Conservation (phyloP, 2,113 vertebrate genomes). For the Danio rerio region DNA sequence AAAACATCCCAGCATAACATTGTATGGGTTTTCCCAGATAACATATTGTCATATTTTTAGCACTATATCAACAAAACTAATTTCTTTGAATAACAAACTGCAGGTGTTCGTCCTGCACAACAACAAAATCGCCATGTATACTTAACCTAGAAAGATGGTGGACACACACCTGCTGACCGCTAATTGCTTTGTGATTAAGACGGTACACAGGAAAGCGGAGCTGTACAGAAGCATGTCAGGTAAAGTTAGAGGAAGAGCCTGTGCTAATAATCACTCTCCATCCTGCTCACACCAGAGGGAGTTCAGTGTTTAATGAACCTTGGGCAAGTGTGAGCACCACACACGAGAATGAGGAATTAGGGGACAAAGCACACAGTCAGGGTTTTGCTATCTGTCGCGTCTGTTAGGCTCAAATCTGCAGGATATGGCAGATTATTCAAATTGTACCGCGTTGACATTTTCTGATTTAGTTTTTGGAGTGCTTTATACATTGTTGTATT, state of each 20-base stretch:
- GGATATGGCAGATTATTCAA: conserved; percentile 10
- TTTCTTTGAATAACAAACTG: background rate
- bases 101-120: background rate
- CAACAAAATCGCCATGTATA: background rate
- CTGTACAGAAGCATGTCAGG: conserved; percentile 22
- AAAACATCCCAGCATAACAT: no score
- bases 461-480: background rate
- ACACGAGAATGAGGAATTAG: conserved; percentile 12
- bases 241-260: conserved; percentile 25
- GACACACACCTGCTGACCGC: background rate
- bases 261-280: conserved; percentile 25
- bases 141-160: background rate
- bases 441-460: no score
- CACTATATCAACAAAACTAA: background rate
- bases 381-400: conserved; percentile 30
- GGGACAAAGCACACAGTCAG: conserved; percentile 22
- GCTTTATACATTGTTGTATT: background rate
- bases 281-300: conserved; percentile 17
- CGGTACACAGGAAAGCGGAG: conserved; percentile 24
- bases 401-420: conserved; percentile 35
- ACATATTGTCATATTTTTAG: no score
- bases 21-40: no score
- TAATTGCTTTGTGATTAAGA: conserved; percentile 46
- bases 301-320: conserved; percentile 53
- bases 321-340: conserved; percentile 28